Conservation (phyloP, 2,888 invertebrate genomes). For the Frankliniella fusca region DNA sequence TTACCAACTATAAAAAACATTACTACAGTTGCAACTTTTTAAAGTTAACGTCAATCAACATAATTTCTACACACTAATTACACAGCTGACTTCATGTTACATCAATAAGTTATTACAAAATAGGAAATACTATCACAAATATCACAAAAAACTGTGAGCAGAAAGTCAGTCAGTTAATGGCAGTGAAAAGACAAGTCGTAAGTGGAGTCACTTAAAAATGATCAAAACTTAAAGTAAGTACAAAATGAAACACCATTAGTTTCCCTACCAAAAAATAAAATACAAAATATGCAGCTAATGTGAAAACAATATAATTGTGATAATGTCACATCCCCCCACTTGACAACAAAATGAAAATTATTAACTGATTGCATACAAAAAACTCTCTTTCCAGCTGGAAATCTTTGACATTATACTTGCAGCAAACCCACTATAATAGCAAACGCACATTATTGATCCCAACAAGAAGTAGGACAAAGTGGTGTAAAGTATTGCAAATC, state of each 20-base stretch:
- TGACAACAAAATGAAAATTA: no score
- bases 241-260: no score
- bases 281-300: no score
- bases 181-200: background rate
- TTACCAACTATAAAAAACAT: background rate
- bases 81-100: background rate
- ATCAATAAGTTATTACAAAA: background rate
- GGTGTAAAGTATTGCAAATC: constrained; percentile 5
- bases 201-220: background rate
- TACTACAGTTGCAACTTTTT: background rate
- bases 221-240: background rate
- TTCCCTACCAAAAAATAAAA: no score
- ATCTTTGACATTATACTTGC: background rate
- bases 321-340: no score
- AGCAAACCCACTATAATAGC: background rate
- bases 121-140: background rate
- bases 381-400: background rate
- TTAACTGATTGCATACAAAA: background rate
- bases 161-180: background rate
- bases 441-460: background rate
- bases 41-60: background rate
- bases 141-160: background rate
- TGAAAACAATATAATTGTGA: no score
- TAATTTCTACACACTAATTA: background rate
- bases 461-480: background rate